These are phyloP conservation scores for Leptonema lineaticorne DNA, from an alignment of 1,140 invertebrate genomes.

Conservation along the genomic window DNA sequence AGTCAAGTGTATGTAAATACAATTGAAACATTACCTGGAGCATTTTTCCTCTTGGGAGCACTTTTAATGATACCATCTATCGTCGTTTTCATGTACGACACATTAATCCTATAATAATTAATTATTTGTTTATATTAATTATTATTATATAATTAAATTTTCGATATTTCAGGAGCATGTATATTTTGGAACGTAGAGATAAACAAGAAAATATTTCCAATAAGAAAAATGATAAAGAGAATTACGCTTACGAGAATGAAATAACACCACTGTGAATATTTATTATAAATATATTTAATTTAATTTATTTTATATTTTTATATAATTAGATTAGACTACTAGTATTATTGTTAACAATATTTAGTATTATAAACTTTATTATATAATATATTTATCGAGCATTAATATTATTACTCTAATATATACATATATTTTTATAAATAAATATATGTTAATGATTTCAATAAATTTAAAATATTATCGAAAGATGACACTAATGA, in stretches of 20 bases:
- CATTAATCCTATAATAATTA: not conserved
- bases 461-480: too few species aligned
- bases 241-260: constrained; percentile 18
- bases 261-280: constrained; percentile 6
- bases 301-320: not conserved
- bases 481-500: too few species aligned
- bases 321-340: not conserved
- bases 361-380: too few species aligned
- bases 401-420: too few species aligned
- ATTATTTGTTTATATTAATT: not conserved
- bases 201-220: constrained; percentile 11
- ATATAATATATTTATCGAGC: too few species aligned
- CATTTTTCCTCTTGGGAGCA: constrained; percentile 54
- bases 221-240: constrained; percentile 23
- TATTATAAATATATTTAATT: not conserved
- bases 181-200: constrained; percentile 16
- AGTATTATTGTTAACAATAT: too few species aligned
- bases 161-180: constrained; percentile 20
- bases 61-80: constrained; percentile 50
- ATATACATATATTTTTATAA: too few species aligned
- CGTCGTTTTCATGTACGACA: constrained; percentile 52
- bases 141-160: too few species aligned
- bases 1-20: constrained; percentile 53
- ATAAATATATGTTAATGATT: too few species aligned
- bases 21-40: constrained; percentile 48